These are phyloP conservation scores for Porites lutea DNA, from an alignment of 64 coral and sea anemone genomes.

Conservation along the genomic window DNA sequence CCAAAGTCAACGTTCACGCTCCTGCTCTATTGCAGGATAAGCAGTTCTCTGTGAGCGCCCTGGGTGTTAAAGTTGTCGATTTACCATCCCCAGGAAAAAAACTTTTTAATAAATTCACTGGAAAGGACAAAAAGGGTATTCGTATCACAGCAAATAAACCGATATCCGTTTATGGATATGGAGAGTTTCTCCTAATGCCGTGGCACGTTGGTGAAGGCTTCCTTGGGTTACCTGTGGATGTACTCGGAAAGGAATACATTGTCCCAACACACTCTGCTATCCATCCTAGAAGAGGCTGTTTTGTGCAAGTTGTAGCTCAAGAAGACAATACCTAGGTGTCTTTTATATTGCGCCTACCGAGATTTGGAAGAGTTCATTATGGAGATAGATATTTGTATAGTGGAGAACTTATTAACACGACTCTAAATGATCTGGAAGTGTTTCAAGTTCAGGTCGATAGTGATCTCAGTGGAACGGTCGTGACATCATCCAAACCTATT, in stretches of 20 bases:
- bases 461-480: constrained; percentile 72
- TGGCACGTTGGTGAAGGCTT: not conserved
- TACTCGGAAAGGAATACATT: constrained; percentile 46
- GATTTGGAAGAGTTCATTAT: not conserved
- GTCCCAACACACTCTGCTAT: constrained; percentile 29
- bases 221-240: constrained; percentile 55
- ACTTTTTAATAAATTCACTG: constrained; percentile 1
- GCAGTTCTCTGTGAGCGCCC: not conserved
- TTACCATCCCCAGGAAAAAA: not conserved
- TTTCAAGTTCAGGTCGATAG: constrained; percentile 58
- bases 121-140: constrained; percentile 65
- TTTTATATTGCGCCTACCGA: constrained; percentile 2
- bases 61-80: not conserved
- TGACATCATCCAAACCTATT: constrained; percentile 67
- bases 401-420: constrained; percentile 30
- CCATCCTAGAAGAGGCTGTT: not conserved
- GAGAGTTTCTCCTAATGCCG: too few species aligned
- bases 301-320: constrained; percentile 52
- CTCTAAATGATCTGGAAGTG: constrained; percentile 35
- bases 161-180: constrained; percentile 51
- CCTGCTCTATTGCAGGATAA: not conserved
- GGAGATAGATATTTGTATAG: not conserved
- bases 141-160: constrained; percentile 10
- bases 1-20: not conserved
- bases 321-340: constrained; percentile 40